These are phyloP conservation scores for Salvelinus namaycush DNA, from an alignment of 2,113 vertebrate species.

Conservation along the genomic window DNA sequence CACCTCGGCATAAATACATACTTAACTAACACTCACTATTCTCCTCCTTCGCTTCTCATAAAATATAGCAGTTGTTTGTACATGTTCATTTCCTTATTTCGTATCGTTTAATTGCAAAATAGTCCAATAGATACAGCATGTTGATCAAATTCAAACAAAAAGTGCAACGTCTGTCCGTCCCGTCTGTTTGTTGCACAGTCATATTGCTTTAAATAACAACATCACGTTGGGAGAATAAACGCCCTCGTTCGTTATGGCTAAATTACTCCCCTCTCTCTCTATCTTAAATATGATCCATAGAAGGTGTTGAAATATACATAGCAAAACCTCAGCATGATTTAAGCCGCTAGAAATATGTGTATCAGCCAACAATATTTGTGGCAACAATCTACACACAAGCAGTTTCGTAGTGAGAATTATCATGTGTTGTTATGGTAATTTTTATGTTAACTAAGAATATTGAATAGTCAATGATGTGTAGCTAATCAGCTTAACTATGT, in stretches of 20 bases:
- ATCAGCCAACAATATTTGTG: not conserved
- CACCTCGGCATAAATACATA: constrained; percentile 77
- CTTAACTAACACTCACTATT: constrained; percentile 82
- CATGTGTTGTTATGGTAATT: not conserved
- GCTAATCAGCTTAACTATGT: not conserved
- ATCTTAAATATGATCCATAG: constrained; percentile 70
- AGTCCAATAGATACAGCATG: constrained; percentile 90
- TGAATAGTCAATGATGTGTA: not conserved
- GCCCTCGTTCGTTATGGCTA: constrained; percentile 63
- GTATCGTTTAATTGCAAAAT: constrained; percentile 88
- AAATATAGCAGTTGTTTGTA: constrained; percentile 91
- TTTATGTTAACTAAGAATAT: not conserved
- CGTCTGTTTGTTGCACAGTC: constrained; percentile 80
- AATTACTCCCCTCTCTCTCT: constrained; percentile 76
- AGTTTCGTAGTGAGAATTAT: not conserved
- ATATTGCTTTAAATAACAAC: constrained; percentile 90
- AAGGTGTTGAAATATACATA: constrained; percentile 74
- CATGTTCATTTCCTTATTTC: constrained; percentile 84
- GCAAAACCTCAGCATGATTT: constrained; percentile 73
- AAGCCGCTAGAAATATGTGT: constrained; percentile 55
- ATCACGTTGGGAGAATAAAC: constrained; percentile 55
- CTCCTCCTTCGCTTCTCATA: constrained; percentile 77
- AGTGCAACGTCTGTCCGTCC: constrained; percentile 73
- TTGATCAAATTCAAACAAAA: constrained; percentile 87
- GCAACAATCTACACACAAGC: not conserved